Conservation (phyloP, 2,113 vertebrate species). For the Ochotona princeps region DNA sequence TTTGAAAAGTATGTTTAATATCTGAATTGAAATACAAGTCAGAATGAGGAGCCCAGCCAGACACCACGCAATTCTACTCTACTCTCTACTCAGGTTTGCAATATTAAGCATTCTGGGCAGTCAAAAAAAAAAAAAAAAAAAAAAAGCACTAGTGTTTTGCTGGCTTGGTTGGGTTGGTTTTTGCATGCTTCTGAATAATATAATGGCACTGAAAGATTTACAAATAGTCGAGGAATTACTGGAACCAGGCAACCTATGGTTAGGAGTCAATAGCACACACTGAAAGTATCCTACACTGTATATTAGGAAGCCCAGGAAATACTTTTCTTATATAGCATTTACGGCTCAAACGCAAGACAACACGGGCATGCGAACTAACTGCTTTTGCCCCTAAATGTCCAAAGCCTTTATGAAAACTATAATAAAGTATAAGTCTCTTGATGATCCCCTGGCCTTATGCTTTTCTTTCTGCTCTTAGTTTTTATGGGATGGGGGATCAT, state of each 20-base stretch:
- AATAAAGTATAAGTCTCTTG: background rate
- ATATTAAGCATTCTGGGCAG: background rate
- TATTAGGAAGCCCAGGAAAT: background rate
- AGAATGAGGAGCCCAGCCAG: background rate
- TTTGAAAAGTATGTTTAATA: background rate
- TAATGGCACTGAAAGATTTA: slow-evolving; percentile 3
- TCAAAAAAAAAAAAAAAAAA: slow-evolving; percentile 11
- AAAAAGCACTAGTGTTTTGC: background rate
- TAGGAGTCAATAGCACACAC: background rate
- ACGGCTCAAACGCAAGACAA: background rate
- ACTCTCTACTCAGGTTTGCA: background rate
- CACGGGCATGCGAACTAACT: background rate
- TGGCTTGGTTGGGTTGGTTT: background rate
- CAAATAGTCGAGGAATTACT: background rate
- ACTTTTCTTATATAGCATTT: background rate
- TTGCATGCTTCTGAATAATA: background rate
- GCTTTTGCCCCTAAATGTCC: background rate
- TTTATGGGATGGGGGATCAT: too few relatives aligned
- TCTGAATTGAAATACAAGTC: background rate
- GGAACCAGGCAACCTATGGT: background rate
- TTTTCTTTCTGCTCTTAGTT: background rate
- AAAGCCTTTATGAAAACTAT: slow-evolving; percentile 17
- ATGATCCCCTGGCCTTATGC: fast-evolving
- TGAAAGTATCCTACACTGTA: background rate
- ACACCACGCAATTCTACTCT: background rate